Evolutionary conservation across 2,113 vertebrate genomes (phyloP).

Genomic region (Sisor rabdophorus): DNA sequence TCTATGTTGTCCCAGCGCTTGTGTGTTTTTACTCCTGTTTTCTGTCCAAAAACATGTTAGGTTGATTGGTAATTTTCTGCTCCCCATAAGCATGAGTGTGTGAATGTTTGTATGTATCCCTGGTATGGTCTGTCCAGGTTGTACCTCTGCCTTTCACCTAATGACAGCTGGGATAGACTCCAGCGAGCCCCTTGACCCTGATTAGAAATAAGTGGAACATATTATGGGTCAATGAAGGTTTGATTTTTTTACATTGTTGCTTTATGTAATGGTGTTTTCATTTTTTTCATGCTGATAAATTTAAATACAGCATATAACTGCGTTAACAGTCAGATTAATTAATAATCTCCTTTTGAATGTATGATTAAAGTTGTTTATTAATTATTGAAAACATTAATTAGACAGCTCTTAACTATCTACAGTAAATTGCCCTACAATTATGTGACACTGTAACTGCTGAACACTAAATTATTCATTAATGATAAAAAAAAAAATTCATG

Average conservation of each 20-base stretch:
- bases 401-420: conserved; percentile 38
- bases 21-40: too few species aligned
- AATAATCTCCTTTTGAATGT: conserved; percentile 26
- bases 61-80: too few species aligned
- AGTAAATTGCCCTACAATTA: conserved; percentile 35
- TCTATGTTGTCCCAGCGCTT: too few species aligned
- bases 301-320: background rate
- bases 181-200: too few species aligned
- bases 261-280: background rate
- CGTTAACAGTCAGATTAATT: conserved; percentile 10
- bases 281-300: background rate
- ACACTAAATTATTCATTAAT: conserved; percentile 42
- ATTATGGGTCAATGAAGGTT: background rate
- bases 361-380: conserved; percentile 28
- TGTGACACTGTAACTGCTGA: conserved; percentile 22
- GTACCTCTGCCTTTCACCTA: too few species aligned
- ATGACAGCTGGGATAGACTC: too few species aligned
- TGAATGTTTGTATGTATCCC: too few species aligned
- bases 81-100: too few species aligned
- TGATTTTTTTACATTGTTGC: background rate
- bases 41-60: too few species aligned
- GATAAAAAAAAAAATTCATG: conserved; percentile 44
- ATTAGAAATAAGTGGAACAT: background rate
- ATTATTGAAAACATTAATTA: conserved; percentile 48
- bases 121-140: too few species aligned